Conservation (phyloP, 2,888 invertebrate species). For the Lucinisca nassula region DNA sequence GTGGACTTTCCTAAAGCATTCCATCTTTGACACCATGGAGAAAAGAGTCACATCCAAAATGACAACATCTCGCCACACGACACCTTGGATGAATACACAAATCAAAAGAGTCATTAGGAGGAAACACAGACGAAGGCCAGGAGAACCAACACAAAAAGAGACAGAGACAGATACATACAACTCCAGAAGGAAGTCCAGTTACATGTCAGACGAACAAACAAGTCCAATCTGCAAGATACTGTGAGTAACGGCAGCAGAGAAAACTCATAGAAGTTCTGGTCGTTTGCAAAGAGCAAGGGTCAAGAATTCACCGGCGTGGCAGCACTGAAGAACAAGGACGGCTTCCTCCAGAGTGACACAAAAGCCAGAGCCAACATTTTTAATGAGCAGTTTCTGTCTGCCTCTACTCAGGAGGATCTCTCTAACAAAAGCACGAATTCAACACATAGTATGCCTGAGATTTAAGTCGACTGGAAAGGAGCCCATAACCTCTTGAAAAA, state of each 20-base stretch:
- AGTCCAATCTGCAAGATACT: background rate
- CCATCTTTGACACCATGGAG: background rate
- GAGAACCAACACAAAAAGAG: too few species aligned
- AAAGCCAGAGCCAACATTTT: too few species aligned
- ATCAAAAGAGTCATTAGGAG: background rate
- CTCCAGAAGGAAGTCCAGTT: slow-evolving; percentile 1
- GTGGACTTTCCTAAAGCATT: background rate
- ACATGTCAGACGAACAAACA: background rate
- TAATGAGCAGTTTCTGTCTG: too few species aligned
- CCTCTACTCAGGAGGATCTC: too few species aligned
- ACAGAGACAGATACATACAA: background rate
- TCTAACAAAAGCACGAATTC: too few species aligned
- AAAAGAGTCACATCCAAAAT: background rate
- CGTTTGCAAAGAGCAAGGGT: slow-evolving; percentile 38
- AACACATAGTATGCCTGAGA: too few species aligned
- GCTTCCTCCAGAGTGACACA: too few species aligned
- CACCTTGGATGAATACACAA: background rate
- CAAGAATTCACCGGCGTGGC: too few species aligned
- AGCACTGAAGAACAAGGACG: too few species aligned
- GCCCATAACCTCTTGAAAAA: background rate
- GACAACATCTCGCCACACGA: background rate
- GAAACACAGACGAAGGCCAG: too few species aligned
- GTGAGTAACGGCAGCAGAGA: background rate
- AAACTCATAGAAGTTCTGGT: too few species aligned
- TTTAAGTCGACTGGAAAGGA: too few species aligned